These are phyloP conservation scores for Epizoanthus fatuus DNA, from an alignment of 92 coral and sea anemone species.

Conservation along the genomic window DNA sequence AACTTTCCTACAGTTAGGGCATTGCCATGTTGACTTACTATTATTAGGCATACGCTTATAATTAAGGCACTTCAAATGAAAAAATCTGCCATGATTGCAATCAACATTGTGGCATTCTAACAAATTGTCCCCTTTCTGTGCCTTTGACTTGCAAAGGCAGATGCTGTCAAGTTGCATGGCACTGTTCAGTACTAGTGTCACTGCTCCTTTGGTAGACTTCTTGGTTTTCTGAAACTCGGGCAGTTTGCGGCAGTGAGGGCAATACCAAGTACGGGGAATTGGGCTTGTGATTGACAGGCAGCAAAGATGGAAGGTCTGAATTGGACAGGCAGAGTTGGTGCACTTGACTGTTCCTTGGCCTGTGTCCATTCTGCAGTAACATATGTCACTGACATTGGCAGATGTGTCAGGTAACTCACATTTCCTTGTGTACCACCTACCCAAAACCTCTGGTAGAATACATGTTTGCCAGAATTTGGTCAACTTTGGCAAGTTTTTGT, in stretches of 20 bases:
- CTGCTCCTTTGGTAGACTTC: neutral
- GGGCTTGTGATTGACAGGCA: constrained; percentile 53
- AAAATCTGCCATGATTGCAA: constrained; percentile 38
- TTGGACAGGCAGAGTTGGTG: constrained; percentile 56
- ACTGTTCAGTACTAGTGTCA: constrained; percentile 30
- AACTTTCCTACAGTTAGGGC: constrained; percentile 42
- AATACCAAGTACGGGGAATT: constrained; percentile 61
- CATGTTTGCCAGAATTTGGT: constrained; percentile 68
- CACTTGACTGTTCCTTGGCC: constrained; percentile 53
- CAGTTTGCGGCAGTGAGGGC: constrained; percentile 63
- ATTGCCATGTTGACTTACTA: constrained; percentile 45
- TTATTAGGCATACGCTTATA: constrained; percentile 50
- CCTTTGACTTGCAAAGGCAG: constrained; percentile 65
- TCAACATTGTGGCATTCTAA: constrained; percentile 58
- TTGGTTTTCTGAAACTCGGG: constrained; percentile 59
- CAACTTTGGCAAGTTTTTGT: constrained; percentile 52
- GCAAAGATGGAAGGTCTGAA: constrained; percentile 51
- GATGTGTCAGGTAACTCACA: constrained; percentile 23
- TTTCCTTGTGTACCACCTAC: constrained; percentile 77
- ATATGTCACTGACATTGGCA: constrained; percentile 17
- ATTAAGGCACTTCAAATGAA: constrained; percentile 52
- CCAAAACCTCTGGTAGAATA: constrained; percentile 65
- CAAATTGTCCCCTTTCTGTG: constrained; percentile 64
- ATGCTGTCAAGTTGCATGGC: constrained; percentile 54
- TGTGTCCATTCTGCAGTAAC: constrained; percentile 58